phyloP scores from a whole-genome alignment of 2,888 invertebrate species.

The Lagria hirta region DNA sequence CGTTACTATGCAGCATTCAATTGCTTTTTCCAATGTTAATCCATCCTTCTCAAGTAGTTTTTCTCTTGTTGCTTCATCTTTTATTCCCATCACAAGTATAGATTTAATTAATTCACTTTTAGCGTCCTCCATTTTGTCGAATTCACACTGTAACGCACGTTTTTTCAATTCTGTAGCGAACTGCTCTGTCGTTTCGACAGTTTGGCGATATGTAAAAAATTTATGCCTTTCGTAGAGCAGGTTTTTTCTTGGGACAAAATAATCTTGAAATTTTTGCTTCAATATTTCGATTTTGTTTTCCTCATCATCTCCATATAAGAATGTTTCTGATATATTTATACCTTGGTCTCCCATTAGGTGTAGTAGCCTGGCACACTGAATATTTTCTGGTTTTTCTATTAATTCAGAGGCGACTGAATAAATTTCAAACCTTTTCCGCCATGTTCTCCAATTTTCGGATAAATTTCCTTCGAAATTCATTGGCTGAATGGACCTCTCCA shows the following conservation, averaged over 20 bases:
- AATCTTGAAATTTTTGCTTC: slow-evolving; percentile 9
- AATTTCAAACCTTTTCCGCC: slow-evolving; percentile 31
- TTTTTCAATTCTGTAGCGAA: slow-evolving; percentile 18
- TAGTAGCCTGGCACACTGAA: slow-evolving; percentile 28
- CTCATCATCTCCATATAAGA: slow-evolving; percentile 28
- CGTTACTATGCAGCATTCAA: slow-evolving; percentile 12
- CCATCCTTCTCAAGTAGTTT: slow-evolving; percentile 17
- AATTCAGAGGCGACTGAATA: slow-evolving; percentile 33
- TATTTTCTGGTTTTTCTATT: slow-evolving; percentile 21
- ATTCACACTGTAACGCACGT: slow-evolving; percentile 15
- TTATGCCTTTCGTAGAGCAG: slow-evolving; percentile 11
- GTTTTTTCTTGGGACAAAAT: slow-evolving; percentile 17
- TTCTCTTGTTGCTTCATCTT: slow-evolving; percentile 13
- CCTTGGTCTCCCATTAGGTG: slow-evolving; percentile 33
- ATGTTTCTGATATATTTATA: slow-evolving; percentile 33
- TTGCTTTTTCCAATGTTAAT: slow-evolving; percentile 4
- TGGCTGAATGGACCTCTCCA: no score
- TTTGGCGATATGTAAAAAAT: slow-evolving; percentile 10
- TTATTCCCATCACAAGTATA: slow-evolving; percentile 18
- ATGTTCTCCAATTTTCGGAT: slow-evolving; percentile 34
- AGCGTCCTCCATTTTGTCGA: slow-evolving; percentile 11
- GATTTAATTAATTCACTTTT: slow-evolving; percentile 15
- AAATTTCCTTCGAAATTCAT: no score
- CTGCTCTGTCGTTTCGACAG: slow-evolving; percentile 12
- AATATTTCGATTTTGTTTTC: slow-evolving; percentile 27